Base-by-base conservation (phyloP, 2,797 vertebrate species). In the Schizopygopsis malacanthus region DNA sequence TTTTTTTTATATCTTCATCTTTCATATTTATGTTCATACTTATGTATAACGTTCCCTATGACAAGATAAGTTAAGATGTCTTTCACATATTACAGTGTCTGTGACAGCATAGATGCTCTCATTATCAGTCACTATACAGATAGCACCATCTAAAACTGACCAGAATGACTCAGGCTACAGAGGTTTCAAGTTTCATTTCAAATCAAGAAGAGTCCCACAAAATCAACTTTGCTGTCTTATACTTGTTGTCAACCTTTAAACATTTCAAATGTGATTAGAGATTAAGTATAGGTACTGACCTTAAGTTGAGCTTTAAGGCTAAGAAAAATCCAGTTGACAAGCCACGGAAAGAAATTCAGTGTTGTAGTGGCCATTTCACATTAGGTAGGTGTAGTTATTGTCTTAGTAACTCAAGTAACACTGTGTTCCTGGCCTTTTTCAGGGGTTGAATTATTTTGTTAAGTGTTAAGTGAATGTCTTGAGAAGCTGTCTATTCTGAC, bases 101-200 rank as follows among this genome's bases (percentile, higher is more conserved):
- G 1, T 12, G 18, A 47, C 71, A 47, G 25, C 52, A 61, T 73
- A 73, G 41, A 63, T 63, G 28, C 25, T 75, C 11, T 61, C 15
- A 28, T 83, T 77, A 77, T 43, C n/a, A 69, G 47, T 54, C 61
- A 76, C 47, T 67, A 3, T 39, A 52, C 15, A 25, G 33, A 6
- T 28, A 77, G 73, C 45, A 1, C 15, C 11, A 65, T 67, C 37
- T 77, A 37, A 69, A 84, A 52, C 37, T 52, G 28, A 3, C 10
- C 45, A 69, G 79, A 52, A 52, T 69, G 28, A 67, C 45, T 81
- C 79, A n/a, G 75, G 22, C 52, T 56, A 50, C 81, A 83, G 33
- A 39, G 33, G 33, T 69, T 43, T 43, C 15, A 9, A 75, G 28
- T 52, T 65, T 76, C 15, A 63, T 69, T 84, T 84, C 39, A 41